A percentile compares a stretch with the other conserved stretches of the same genome.
phyloP scores from a whole-genome alignment of 1,140 invertebrate species.

The Leptinotarsa texana region DNA sequence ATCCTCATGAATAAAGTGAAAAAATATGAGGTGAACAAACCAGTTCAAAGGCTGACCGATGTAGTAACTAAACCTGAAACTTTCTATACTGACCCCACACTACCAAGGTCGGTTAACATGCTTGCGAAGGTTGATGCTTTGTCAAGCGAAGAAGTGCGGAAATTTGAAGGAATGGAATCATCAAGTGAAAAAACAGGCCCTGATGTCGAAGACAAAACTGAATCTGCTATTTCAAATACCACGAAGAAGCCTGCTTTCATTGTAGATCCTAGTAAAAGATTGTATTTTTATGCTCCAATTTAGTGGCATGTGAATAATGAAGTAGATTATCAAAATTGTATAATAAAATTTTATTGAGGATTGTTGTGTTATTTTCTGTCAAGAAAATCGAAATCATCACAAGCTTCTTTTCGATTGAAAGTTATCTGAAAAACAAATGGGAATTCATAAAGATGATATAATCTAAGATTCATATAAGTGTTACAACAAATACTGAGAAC shows the following conservation, averaged over 20 bases:
- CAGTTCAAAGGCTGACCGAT: conserved; percentile 33
- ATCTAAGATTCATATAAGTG: no score
- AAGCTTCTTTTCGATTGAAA: no score
- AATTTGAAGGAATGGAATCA: not conserved
- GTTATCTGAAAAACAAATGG: no score
- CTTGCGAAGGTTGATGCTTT: not conserved
- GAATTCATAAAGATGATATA: no score
- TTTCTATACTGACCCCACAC: conserved; percentile 42
- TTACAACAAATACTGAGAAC: no score
- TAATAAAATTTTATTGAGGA: conserved; percentile 3
- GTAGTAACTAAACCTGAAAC: conserved; percentile 41
- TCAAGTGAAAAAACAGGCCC: conserved; percentile 32
- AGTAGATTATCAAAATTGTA: not conserved
- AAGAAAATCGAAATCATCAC: no score
- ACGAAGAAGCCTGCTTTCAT: conserved; percentile 43
- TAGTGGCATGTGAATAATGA: conserved; percentile 14
- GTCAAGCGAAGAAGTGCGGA: conserved; percentile 12
- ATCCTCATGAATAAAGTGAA: not conserved
- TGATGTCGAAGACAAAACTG: conserved; percentile 16
- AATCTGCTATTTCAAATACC: not conserved
- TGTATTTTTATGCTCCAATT: conserved; percentile 50
- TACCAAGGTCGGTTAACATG: conserved; percentile 30
- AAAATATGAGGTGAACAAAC: not conserved
- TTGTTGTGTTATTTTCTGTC: not conserved
- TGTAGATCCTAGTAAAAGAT: conserved; percentile 51